Evolutionary conservation across 2,888 invertebrate species (phyloP).

Genomic region (Nowickia ferox): DNA sequence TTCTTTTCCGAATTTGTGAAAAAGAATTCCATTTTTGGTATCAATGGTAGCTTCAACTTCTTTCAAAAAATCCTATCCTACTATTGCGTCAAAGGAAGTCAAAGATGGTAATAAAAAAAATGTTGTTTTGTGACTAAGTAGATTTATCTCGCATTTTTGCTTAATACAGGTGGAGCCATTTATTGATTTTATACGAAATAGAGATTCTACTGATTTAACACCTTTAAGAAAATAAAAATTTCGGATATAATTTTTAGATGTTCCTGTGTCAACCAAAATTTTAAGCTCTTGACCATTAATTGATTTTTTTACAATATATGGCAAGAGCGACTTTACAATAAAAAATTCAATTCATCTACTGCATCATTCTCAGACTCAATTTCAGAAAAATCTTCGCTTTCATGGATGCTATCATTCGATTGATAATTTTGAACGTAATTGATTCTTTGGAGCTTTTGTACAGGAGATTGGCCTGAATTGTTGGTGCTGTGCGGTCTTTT

Average conservation of each 20-base stretch:
- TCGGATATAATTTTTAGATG: slow-evolving; percentile 49
- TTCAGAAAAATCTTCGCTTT: slow-evolving; percentile 16
- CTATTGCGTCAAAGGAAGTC: slow-evolving; percentile 45
- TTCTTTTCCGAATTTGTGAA: slow-evolving; percentile 42
- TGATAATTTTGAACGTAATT: slow-evolving; percentile 35
- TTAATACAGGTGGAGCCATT: slow-evolving; percentile 42
- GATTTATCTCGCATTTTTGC: slow-evolving; percentile 42
- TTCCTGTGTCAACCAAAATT: slow-evolving; percentile 41
- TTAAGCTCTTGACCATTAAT: slow-evolving; percentile 43
- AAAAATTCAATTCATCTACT: slow-evolving; percentile 43
- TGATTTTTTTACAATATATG: slow-evolving; percentile 34
- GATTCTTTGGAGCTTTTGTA: slow-evolving; percentile 36
- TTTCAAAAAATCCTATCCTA: slow-evolving; percentile 60
- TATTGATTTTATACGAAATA: slow-evolving; percentile 61
- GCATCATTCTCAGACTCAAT: slow-evolving; percentile 4
- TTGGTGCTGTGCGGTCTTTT: slow-evolving; percentile 1
- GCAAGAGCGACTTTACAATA: slow-evolving; percentile 55
- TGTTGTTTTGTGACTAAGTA: slow-evolving; percentile 52
- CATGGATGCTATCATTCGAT: slow-evolving; percentile 6
- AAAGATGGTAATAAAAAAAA: slow-evolving; percentile 50
- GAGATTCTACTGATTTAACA: slow-evolving; percentile 17
- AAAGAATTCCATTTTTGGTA: slow-evolving; percentile 49
- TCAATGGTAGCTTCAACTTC: slow-evolving; percentile 63
- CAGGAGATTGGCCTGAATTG: slow-evolving; percentile 37
- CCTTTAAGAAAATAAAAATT: slow-evolving; percentile 35